Base-by-base conservation (phyloP, 1,140 invertebrate species). In the Leucophenga varia region DNA sequence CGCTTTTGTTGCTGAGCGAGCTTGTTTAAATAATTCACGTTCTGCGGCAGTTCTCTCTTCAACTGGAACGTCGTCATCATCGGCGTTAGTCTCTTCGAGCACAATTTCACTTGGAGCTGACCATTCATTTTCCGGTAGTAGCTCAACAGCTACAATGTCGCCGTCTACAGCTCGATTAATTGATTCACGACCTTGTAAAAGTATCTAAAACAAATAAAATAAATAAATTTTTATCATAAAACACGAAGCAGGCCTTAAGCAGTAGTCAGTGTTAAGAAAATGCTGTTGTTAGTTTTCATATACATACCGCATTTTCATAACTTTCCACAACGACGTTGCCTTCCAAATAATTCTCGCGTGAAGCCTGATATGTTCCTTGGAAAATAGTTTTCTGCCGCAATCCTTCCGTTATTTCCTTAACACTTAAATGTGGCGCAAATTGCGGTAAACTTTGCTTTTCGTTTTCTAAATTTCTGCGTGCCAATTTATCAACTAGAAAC, bases 121-220 rank as follows among this genome's bases (percentile, higher is more conserved):
- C 97, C 97, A 99, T 64, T 98, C 79, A 35, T 84, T 81, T 79
- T 98, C 83, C 2, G 93, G 90, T 18, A 99, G 80, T 13, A 99
- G 76, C 77, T 97, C 85, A 46, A 99, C 77, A 9, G 93, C 96
- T 10, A 99, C 95, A 47, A 87, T 79, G 76, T 99, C 97, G 19
- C 93, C 95, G 77, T 99, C 90, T 3, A 98, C 87, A n/a, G 94
- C 92, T 44, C 97, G 81, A 77, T 99, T 99, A 19, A 97, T 80
- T 49, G 90, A 85, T 44, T 83, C 80, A 44, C 88, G 80, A 7
- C 95, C 95, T 86, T 96, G 93, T 25, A 98, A 79, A 12, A 97
- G 79, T 45, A 97, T 84, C 89, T 94, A 53, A 55, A 47, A 25
- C 54, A 49, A 13, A 43, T 19, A 17, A 39, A 41, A 14, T 35